Percentiles rank a stretch among this genome's conserved stretches.
Conservation (phyloP, 2,888 invertebrate species). For the Apoderus coryli region DNA sequence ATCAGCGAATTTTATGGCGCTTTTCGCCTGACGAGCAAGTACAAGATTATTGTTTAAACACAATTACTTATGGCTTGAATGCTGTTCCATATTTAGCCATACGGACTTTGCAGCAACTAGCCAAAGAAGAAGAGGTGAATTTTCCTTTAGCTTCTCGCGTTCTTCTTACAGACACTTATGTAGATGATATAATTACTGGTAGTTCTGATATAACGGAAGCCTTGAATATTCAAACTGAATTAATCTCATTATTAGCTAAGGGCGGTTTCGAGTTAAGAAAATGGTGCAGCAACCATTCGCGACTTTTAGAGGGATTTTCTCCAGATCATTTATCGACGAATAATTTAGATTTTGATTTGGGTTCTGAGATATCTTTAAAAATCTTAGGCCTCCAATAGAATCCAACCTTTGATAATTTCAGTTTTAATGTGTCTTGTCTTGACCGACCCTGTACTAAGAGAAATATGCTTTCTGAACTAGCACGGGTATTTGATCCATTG, state of each 20-base stretch:
- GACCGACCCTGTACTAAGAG: too few relatives aligned
- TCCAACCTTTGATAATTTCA: too few relatives aligned
- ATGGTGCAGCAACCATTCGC: not conserved
- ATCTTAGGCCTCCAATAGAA: too few relatives aligned
- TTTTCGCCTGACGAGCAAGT: conserved; percentile 2
- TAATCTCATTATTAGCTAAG: not conserved
- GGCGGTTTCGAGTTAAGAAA: conserved; percentile 1
- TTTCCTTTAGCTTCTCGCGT: not conserved
- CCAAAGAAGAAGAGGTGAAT: not conserved
- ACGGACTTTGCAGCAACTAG: not conserved
- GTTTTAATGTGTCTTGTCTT: too few relatives aligned
- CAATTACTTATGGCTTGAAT: not conserved
- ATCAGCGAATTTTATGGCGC: not conserved
- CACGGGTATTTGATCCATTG: too few relatives aligned
- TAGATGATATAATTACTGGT: conserved; percentile 1
- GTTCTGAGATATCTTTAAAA: too few relatives aligned
- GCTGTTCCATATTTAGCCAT: not conserved
- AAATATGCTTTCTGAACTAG: too few relatives aligned
- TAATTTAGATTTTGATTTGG: too few relatives aligned
- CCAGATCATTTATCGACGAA: too few relatives aligned
- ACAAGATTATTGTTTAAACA: conserved; percentile 1
- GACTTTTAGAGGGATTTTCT: too few relatives aligned
- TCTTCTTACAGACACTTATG: not conserved
- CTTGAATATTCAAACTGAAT: not conserved
- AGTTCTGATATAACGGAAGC: not conserved